These are phyloP conservation scores for Sarcophaga peregrina DNA, from an alignment of 1,140 invertebrate species.

Conservation along the genomic window DNA sequence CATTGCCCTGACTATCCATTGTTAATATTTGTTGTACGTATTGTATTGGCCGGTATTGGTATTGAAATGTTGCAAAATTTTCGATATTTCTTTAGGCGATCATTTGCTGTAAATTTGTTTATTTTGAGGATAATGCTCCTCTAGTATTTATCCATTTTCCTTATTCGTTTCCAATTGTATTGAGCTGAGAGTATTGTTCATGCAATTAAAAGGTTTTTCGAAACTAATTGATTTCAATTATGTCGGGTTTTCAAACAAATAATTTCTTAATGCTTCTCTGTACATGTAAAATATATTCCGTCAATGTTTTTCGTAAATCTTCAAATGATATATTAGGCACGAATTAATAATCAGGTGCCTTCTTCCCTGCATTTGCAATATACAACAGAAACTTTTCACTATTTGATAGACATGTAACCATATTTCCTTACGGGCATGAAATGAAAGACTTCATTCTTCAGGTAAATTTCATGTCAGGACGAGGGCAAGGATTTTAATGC, in stretches of 20 bases:
- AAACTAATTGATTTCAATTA: constrained; percentile 65
- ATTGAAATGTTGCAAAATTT: not conserved
- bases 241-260: constrained; percentile 53
- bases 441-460: too few species aligned
- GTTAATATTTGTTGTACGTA: constrained; percentile 24
- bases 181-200: constrained; percentile 48
- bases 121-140: constrained; percentile 34
- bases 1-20: constrained; percentile 60
- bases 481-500: too few species aligned
- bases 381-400: too few species aligned
- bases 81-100: constrained; percentile 41
- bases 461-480: too few species aligned
- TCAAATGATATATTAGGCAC: too few species aligned
- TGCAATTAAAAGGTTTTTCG: constrained; percentile 64
- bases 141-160: constrained; percentile 42
- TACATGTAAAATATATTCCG: not conserved
- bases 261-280: constrained; percentile 25
- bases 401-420: too few species aligned
- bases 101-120: constrained; percentile 29
- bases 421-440: too few species aligned
- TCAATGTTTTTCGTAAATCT: too few species aligned
- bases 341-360: too few species aligned
- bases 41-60: too few species aligned
- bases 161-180: constrained; percentile 56
- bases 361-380: too few species aligned